Evolutionary conservation across 2,888 invertebrate genomes (phyloP), one percentile per base, ranked within the genome.

Genomic region (Archips crataeganus): DNA sequence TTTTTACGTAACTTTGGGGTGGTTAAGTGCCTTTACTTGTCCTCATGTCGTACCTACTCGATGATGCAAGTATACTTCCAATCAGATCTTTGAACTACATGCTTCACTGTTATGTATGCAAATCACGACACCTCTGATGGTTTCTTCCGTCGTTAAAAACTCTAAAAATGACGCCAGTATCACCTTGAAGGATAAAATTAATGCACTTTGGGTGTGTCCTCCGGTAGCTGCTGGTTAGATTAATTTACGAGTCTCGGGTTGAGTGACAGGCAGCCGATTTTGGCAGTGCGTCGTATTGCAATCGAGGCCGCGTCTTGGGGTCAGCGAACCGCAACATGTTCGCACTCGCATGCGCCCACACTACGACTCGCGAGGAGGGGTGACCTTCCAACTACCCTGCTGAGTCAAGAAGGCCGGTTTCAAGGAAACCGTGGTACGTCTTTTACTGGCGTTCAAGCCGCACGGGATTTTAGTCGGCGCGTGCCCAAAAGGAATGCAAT

Each of bases 261-360:
- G 69, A 68, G 67, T 73, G 73, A 68, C 63, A 68, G 72, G 49
- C 63, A 59, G 67, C 77, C 77, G 77, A 79, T 81, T 85, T 82
- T 82, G 83, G 83, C 23, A 23, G 77, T 76, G 78, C 77, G 76
- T 70, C 74, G 79, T 81, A 79, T 73, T 76, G 63, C 77, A 79
- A 84, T 83, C 78, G 83, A 85, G 84, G 83, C 76, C 82, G 76
- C 79, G 76, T 79, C 79, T 76, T 81, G 71, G 84, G 90, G 88
- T 90, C 91, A 87, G 81, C 85, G 90, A 91, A 88, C 92, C 84
- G 84, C 81, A 83, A 81, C 83, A 84, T 81, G 84, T 84, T 83
- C 79, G 83, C 83, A 83, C 85, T 84, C 81, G 84, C 77, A 82
- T 82, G 84, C 85, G 82, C 82, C 77, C 83, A 80, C 82, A 79